Conservation (phyloP, 2,888 invertebrate genomes). For the Protophormia terraenovae region DNA sequence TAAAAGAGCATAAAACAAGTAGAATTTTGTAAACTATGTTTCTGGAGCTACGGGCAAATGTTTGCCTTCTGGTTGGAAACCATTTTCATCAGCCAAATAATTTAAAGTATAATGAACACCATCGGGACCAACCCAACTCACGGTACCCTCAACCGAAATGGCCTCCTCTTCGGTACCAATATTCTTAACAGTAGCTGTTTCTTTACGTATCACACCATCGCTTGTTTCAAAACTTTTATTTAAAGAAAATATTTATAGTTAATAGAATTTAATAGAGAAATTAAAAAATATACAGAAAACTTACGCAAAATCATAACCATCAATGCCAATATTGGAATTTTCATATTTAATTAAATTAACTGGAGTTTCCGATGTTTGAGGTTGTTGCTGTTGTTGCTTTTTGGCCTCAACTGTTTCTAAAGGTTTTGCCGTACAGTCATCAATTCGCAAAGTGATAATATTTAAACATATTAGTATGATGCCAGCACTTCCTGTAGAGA, state of each 20-base stretch:
- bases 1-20: not conserved
- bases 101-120: slow-evolving; percentile 82
- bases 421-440: slow-evolving; percentile 70
- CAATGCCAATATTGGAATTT: slow-evolving; percentile 80
- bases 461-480: not conserved
- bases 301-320: slow-evolving; percentile 77
- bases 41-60: slow-evolving; percentile 74
- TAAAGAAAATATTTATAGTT: not conserved
- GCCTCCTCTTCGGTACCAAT: slow-evolving; percentile 81
- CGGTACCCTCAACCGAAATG: slow-evolving; percentile 80
- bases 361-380: not conserved
- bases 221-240: slow-evolving; percentile 80
- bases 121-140: slow-evolving; percentile 81
- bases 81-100: slow-evolving; percentile 83
- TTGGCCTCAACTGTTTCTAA: slow-evolving; percentile 65
- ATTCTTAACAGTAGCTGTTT: slow-evolving; percentile 81
- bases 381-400: slow-evolving; percentile 81
- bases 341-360: slow-evolving; percentile 83
- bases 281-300: slow-evolving; percentile 46
- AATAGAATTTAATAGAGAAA: not conserved
- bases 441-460: not conserved
- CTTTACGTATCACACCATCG: slow-evolving; percentile 81
- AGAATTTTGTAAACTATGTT: not conserved
- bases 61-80: slow-evolving; percentile 82
- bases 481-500: not conserved